Base-by-base conservation (phyloP, 2,113 vertebrate genomes). In the Plotosus lineatus region DNA sequence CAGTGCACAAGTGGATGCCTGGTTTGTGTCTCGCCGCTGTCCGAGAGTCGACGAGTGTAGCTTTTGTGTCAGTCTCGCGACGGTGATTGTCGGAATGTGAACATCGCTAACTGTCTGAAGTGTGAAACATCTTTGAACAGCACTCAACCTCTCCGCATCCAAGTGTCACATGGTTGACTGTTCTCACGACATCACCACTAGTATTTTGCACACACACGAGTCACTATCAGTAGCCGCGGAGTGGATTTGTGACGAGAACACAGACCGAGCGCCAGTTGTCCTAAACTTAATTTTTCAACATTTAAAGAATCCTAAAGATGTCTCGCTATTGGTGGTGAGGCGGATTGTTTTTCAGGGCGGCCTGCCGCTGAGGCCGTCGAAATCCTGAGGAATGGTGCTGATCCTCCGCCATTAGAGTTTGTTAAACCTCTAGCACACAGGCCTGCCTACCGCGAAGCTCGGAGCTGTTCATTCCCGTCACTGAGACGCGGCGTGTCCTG, bases 191-290 rank as follows among this genome's bases (percentile, higher is more conserved):
- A 72, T 60, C 66, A 63, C 81, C 82, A n/a, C 72, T 73, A 56
- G 80, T 84, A 83, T 90, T 90, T 90, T 89, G 88, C 82, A 87
- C 88, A 85, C 82, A 87, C 88, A 85, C 89, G 86, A 88, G 85
- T 83, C 78, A 71, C 79, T 77, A 82, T 85, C 86, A 82, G 65
- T 76, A 31, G 81, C 69, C 42, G 72, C 72, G 60, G 77, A 31
- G 61, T 58, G 26, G 51, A 78, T 73, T 74, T 63, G 58, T 36
- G 63, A 23, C 63, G 21, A 36, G 1, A 61, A 36, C 28, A 6
- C 2, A 0, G 5, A 61, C 19, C 60, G 33, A n/a, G 7, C 28
- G 28, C 55, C 40, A 33, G 36, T 79, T 14, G 46, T 2, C 51
- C 2, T 36, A 53, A 21, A 31, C 15, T 23, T 50, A 15, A 19